Evolutionary conservation across 2,113 vertebrate species (phyloP).

Genomic region (Hydrochoerus hydrochaeris): DNA sequence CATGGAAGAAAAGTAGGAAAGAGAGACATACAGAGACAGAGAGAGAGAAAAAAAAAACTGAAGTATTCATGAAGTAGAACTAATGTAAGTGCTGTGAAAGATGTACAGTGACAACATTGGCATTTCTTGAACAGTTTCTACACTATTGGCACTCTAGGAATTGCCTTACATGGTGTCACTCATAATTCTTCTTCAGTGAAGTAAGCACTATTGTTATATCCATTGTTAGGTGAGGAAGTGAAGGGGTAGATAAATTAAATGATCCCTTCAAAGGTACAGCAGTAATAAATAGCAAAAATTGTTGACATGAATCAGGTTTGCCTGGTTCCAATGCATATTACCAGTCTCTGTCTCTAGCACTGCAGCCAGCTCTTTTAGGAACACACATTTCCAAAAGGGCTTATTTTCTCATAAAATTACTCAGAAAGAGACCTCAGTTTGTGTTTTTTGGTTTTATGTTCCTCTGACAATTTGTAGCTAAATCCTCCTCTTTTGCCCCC

Average conservation of each 20-base stretch:
- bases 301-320: neutral
- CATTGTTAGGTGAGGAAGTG: neutral
- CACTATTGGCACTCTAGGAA: neutral
- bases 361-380: neutral
- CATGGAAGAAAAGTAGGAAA: neutral
- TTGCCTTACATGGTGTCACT: neutral
- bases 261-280: neutral
- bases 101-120: neutral
- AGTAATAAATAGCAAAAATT: constrained; percentile 6
- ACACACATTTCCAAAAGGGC: neutral
- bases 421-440: constrained; percentile 40
- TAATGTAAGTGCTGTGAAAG: neutral
- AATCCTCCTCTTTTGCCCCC: neutral
- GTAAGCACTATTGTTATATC: neutral
- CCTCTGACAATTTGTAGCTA: constrained; percentile 56
- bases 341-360: neutral
- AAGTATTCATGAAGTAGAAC: neutral
- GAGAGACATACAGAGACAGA: neutral
- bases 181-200: neutral
- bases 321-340: neutral
- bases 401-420: constrained; percentile 61
- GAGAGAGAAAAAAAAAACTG: neutral
- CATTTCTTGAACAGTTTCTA: neutral
- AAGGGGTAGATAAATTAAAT: constrained; percentile 16
- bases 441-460: constrained; percentile 57